Evolutionary conservation across 2,888 invertebrate genomes (phyloP), one percentile per base, ranked within the genome.

Genomic region (Cancer borealis): DNA sequence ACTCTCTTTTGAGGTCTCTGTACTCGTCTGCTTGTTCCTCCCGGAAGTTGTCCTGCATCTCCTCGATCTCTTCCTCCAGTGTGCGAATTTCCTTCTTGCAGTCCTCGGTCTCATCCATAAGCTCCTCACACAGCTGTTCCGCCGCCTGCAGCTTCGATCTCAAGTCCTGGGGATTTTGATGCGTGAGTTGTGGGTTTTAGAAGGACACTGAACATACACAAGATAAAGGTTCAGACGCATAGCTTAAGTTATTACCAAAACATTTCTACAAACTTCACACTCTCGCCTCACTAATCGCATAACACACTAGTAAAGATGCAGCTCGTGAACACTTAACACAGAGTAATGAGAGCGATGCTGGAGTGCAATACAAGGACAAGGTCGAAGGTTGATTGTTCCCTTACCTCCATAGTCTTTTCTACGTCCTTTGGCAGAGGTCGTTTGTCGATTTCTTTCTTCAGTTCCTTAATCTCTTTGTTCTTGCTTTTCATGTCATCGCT

Each of bases 21-120:
- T 99, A 99, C 96, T 99, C 99, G 96, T 99, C 99, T 10, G 98
- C 99, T 97, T 99, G 99, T 96, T 99, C 99, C 96, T 99, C 99
- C 96, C 99, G 98, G 96, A 99, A 99, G 96, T 98, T 98, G 96
- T 99, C 99, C 96, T 99, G 99, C 98, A 99, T 98, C 97, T 99
- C 99, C 96, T 99, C 99, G 97, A 99, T 99, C 97, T 99, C 99
- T 96, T 99, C 98, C 96, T 99, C 99, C 96, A 99, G 97, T 96
- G 99, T 99, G 66, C 98, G 97, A 93, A 99, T 97, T 96, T 99
- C 99, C 96, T 98, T 98, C 96, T 99, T 98, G 97, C 99, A 98
- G 96, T 98, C 98, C 96, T 99, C 98, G 97, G 99, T 99, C 97
- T 99, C 99, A 96, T 99, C 99, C 98, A 99, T 98, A 88, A 99